phyloP scores from a whole-genome alignment of 2,888 invertebrate species.

The Zaprionus bogoriensis region DNA sequence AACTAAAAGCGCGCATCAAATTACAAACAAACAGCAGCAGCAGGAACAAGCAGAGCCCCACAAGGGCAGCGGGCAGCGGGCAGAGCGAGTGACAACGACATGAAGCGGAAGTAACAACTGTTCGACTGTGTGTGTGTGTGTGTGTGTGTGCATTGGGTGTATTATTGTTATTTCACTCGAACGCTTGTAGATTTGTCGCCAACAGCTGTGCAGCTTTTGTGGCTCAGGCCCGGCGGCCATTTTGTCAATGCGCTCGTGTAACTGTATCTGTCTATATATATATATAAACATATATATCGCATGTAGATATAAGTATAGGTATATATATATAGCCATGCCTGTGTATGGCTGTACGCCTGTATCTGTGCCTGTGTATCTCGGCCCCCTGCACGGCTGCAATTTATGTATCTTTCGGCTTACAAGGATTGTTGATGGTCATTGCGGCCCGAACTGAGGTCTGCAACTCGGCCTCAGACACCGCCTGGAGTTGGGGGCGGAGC shows the following conservation, averaged over 20 bases:
- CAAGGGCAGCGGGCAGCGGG: neutral
- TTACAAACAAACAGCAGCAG: conserved; percentile 64
- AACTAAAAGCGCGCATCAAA: conserved; percentile 78
- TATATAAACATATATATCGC: too few species aligned
- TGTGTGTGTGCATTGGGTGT: conserved; percentile 23
- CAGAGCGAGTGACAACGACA: conserved; percentile 62
- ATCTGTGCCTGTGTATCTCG: conserved; percentile 8
- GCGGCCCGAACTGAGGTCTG: too few species aligned
- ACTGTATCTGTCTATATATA: conserved; percentile 1
- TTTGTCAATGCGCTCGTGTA: conserved; percentile 34
- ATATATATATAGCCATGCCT: conserved; percentile 4
- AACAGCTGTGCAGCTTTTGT: conserved; percentile 63
- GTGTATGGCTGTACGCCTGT: neutral
- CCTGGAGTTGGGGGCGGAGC: too few species aligned
- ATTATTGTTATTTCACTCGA: conserved; percentile 72
- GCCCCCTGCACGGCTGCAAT: conserved; percentile 58
- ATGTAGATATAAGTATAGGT: conserved; percentile 2
- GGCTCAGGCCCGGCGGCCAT: conserved; percentile 40
- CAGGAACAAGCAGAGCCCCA: conserved; percentile 19
- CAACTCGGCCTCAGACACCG: too few species aligned
- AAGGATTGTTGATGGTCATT: conserved; percentile 62
- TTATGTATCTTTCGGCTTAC: conserved; percentile 76
- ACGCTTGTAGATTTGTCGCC: conserved; percentile 72
- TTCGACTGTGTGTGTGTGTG: conserved; percentile 15
- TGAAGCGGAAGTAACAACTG: conserved; percentile 74